These are phyloP conservation scores for Hippopotamus amphibius DNA, from an alignment of 2,113 vertebrate genomes.

Conservation along the genomic window DNA sequence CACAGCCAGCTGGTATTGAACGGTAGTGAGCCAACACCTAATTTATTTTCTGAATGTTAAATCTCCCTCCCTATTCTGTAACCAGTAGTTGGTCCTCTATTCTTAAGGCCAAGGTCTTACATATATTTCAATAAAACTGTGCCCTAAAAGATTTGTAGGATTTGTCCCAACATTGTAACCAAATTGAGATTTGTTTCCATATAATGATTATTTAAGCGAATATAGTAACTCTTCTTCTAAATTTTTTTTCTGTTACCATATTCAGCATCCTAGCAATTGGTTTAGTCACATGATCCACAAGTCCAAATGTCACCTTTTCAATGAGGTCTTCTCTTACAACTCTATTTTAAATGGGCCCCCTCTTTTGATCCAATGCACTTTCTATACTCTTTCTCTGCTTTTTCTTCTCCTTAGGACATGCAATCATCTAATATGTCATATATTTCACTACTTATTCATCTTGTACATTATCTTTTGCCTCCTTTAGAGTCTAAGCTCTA, in stretches of 20 bases:
- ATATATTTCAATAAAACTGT: conserved; percentile 6
- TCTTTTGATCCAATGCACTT: neutral
- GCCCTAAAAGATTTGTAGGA: neutral
- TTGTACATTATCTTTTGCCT: neutral
- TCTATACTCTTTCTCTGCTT: neutral
- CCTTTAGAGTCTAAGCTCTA: neutral
- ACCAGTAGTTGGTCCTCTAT: neutral
- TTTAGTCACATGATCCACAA: neutral
- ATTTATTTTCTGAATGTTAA: conserved; percentile 11
- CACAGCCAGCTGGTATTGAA: neutral
- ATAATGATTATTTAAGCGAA: neutral
- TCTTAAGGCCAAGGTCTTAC: conserved; percentile 27
- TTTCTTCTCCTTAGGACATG: neutral
- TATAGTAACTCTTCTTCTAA: neutral
- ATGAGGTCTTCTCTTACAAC: neutral
- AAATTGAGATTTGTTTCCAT: conserved; percentile 40
- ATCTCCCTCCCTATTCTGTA: neutral
- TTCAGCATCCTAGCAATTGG: neutral
- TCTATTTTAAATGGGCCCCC: neutral
- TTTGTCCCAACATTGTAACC: neutral
- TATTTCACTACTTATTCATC: neutral
- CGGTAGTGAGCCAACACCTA: neutral
- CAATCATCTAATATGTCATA: neutral
- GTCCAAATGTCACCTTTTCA: neutral
- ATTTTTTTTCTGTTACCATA: neutral